Conservation (phyloP, 1,140 invertebrate genomes). For the Bacillus rossius region DNA sequence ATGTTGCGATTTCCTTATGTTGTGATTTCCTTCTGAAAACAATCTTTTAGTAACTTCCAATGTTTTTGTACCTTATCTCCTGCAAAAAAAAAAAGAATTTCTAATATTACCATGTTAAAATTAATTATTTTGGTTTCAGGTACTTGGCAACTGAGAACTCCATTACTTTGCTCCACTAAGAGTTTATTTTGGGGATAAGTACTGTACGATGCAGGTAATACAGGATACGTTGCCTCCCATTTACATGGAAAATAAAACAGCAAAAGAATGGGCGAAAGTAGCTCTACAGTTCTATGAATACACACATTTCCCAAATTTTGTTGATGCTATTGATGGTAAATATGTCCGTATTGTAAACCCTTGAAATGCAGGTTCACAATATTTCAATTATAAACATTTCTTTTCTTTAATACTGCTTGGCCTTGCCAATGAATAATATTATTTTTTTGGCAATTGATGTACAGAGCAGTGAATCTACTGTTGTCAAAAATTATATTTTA, state of each 20-base stretch:
- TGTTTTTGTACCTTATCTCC: too few relatives aligned
- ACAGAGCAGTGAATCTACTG: slow-evolving; percentile 36
- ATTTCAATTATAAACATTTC: not conserved
- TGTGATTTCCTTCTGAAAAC: too few relatives aligned
- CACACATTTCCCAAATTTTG: slow-evolving; percentile 38
- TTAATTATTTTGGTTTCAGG: slow-evolving; percentile 6
- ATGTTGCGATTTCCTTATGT: too few relatives aligned
- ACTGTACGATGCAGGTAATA: not conserved
- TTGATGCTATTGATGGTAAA: slow-evolving; percentile 39
- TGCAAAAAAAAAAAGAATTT: too few relatives aligned
- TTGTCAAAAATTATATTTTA: slow-evolving; percentile 18
- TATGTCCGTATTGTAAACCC: slow-evolving; percentile 33
- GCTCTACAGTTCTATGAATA: slow-evolving; percentile 27
- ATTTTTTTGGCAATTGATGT: slow-evolving; percentile 43
- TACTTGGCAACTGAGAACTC: slow-evolving; percentile 1
- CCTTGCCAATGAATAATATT: slow-evolving; percentile 43
- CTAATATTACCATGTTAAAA: too few relatives aligned
- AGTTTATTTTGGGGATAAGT: not conserved
- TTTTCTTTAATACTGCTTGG: slow-evolving; percentile 42
- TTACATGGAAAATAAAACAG: not conserved
- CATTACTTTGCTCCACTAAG: not conserved
- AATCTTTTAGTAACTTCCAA: too few relatives aligned
- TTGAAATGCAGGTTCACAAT: not conserved
- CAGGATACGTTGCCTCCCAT: not conserved
- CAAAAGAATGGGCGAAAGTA: slow-evolving; percentile 10